Base-by-base conservation (phyloP, 2,113 vertebrate genomes). In the Recurvirostra avosetta region DNA sequence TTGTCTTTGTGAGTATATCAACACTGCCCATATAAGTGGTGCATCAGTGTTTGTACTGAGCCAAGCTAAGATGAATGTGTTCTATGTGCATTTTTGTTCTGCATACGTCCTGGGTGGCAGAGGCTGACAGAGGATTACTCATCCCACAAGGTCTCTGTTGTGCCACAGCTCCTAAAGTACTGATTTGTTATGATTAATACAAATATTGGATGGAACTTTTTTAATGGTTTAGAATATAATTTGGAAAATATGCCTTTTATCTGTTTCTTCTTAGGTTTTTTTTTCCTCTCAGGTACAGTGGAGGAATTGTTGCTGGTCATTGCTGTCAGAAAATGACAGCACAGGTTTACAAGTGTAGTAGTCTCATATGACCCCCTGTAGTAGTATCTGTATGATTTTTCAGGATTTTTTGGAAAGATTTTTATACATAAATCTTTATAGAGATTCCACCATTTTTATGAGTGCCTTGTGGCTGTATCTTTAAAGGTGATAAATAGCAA, bases 1-100 rank as follows among this genome's bases (percentile, higher is more conserved):
- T 93, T 72, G 40, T 61, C 45, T 86, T 63, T 74, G 43, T 7
- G 10, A n/a, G 17, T 62, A 2, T 26, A 38, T 56, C 26, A 49
- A 2, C n/a, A 22, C 4, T 63, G 19, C 43, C 18, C 0, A 0
- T 1, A 0, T 11, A 67, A 52, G 14, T 49, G 52, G 3, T n/a
- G 10, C 12, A 8, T 30, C 29, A 9, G 9, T 80, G 63, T 47
- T 81, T 52, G 14, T 84, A 25, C 21, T 29, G 26, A 88, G 47
- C 34, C 47, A 81, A 49, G 15, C 49, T 40, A 25, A 52, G 34
- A 21, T n/a, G 9, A 47, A 18, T 67, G 61, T 88, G 20, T 36
- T 90, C 45, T 47, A 15, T 26, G 21, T 50, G 26, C 16, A 4
- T 53, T 85, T 79, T 59, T 66, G 18, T 58, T 88, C 72, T 74